Conservation (phyloP, 2,888 invertebrate genomes). For the Dioctria linearis region DNA sequence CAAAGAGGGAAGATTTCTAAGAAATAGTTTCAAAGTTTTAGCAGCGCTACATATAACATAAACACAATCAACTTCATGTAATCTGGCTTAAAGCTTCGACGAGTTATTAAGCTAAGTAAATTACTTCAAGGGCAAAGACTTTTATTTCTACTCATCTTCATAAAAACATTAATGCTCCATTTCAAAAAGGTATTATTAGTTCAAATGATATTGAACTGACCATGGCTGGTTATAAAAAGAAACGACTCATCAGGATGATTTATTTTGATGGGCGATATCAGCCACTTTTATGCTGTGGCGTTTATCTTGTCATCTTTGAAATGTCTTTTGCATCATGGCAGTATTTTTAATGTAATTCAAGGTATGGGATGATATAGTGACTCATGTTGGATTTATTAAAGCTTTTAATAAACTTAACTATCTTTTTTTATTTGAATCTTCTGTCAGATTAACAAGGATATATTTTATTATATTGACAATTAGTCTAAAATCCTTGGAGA, state of each 20-base stretch:
- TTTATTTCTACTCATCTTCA: conserved; percentile 27
- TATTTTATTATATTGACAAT: too few species aligned
- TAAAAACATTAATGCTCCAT: conserved; percentile 30
- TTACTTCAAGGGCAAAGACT: conserved; percentile 10
- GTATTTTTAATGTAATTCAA: too few species aligned
- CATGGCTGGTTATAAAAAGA: conserved; percentile 43
- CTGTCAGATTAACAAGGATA: too few species aligned
- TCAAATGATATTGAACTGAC: conserved; percentile 39
- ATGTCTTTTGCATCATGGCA: too few species aligned
- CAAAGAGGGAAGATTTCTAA: too few species aligned
- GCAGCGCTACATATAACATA: conserved; percentile 33
- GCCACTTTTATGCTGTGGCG: conserved; percentile 29
- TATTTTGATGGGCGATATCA: conserved; percentile 55
- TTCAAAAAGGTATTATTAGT: conserved; percentile 36
- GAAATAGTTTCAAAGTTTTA: too few species aligned
- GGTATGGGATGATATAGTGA: too few species aligned
- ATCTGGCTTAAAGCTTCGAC: conserved; percentile 18
- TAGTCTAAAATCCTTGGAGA: too few species aligned
- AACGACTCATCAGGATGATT: conserved; percentile 57
- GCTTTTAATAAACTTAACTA: too few species aligned
- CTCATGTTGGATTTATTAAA: too few species aligned
- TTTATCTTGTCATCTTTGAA: too few species aligned
- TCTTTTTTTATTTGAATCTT: too few species aligned
- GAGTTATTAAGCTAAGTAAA: conserved; percentile 39
- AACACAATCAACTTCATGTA: conserved; percentile 9